Evolutionary conservation across 2,113 vertebrate species (phyloP).

Genomic region (Oncorhynchus kisutch): DNA sequence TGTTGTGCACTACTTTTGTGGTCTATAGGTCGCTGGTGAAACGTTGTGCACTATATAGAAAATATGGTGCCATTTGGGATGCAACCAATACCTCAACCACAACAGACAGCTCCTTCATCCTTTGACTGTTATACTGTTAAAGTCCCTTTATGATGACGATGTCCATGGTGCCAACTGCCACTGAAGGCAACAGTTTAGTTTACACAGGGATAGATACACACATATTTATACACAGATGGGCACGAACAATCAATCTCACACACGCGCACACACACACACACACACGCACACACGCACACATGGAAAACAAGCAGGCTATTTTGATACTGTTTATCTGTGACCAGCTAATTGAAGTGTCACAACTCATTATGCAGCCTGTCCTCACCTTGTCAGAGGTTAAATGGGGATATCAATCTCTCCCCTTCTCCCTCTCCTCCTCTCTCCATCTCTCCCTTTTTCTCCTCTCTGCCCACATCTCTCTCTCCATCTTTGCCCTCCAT

Average conservation of each 20-base stretch:
- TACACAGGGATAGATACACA: too few species aligned
- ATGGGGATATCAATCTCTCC: constrained; percentile 41
- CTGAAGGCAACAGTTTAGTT: too few species aligned
- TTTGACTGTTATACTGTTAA: too few species aligned
- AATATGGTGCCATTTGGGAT: too few species aligned
- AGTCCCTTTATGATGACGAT: too few species aligned
- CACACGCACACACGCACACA: background rate
- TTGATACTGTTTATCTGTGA: constrained; percentile 42
- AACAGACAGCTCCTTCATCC: too few species aligned
- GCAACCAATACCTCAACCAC: too few species aligned
- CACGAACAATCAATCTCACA: background rate
- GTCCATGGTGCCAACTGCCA: too few species aligned
- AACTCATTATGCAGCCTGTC: constrained; percentile 45
- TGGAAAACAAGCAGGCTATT: constrained; percentile 15
- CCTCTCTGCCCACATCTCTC: background rate
- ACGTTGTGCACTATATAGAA: too few species aligned
- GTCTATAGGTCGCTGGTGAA: too few species aligned
- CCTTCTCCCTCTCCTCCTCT: constrained; percentile 2
- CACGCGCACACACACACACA: background rate
- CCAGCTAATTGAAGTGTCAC: constrained; percentile 56
- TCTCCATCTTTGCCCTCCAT: background rate
- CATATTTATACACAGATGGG: background rate
- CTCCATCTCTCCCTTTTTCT: background rate
- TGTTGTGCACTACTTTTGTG: too few species aligned
- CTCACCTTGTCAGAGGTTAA: constrained; percentile 41